These are phyloP conservation scores for Channa maculata DNA, from an alignment of 2,113 vertebrate genomes.

Conservation along the genomic window DNA sequence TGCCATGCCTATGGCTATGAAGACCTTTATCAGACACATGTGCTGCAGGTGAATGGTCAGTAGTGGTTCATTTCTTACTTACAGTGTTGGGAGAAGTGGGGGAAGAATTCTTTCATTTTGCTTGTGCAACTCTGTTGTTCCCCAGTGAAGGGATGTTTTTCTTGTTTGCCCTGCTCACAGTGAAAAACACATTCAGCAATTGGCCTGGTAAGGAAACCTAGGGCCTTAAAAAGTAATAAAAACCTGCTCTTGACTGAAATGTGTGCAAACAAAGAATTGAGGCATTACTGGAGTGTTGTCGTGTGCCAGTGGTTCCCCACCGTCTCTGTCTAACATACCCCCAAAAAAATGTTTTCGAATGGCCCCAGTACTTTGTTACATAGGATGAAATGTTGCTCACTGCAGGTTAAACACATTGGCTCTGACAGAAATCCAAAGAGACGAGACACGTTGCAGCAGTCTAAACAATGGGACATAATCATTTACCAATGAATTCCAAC, in stretches of 20 bases:
- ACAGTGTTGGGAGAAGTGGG: slow-evolving; percentile 4
- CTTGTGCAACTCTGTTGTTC: slow-evolving; percentile 5
- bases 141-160: neutral
- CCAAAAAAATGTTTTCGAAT: too few species aligned
- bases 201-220: neutral
- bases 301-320: too few species aligned
- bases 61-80: slow-evolving; percentile 84
- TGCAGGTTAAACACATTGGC: too few species aligned
- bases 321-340: too few species aligned
- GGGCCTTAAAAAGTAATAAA: neutral
- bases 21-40: slow-evolving; percentile 94
- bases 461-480: too few species aligned
- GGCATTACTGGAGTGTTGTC: too few species aligned
- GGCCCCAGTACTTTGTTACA: too few species aligned
- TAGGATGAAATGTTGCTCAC: too few species aligned
- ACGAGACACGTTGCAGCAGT: too few species aligned
- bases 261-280: too few species aligned
- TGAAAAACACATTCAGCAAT: neutral
- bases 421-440: too few species aligned
- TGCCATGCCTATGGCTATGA: slow-evolving; percentile 95
- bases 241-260: neutral
- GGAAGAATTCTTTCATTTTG: slow-evolving; percentile 8
- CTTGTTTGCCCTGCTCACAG: neutral
- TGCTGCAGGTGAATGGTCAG: slow-evolving; percentile 99
- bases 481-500: too few species aligned